Conservation (phyloP, 2,888 invertebrate genomes). For the Calliphora vomitoria region DNA sequence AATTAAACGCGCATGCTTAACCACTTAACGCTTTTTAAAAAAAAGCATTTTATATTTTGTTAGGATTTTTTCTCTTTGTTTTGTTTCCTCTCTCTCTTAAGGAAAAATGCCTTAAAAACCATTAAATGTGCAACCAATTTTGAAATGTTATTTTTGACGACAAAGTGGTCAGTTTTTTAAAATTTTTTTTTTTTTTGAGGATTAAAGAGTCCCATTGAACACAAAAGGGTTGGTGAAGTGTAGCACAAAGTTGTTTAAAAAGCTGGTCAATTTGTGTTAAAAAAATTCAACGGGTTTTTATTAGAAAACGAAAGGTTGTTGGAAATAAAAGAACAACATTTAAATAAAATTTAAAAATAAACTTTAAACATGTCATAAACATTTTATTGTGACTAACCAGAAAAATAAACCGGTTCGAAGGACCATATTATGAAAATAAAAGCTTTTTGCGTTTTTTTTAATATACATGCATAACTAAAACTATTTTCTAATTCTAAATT, state of each 20-base stretch:
- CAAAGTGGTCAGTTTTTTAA: constrained; percentile 44
- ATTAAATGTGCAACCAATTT: not conserved
- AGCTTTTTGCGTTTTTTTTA: too few relatives aligned
- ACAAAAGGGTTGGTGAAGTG: not conserved
- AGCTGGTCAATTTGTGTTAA: constrained; percentile 22
- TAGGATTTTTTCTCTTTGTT: constrained; percentile 38
- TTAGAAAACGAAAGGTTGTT: constrained; percentile 3
- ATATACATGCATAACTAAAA: too few relatives aligned
- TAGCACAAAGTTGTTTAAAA: not conserved
- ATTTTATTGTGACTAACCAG: not conserved
- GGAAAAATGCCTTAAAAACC: constrained; percentile 17
- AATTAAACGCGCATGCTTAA: constrained; percentile 70
- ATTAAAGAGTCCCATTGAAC: constrained; percentile 8
- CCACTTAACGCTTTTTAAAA: constrained; percentile 71
- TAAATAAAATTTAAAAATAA: constrained; percentile 71
- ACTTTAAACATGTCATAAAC: constrained; percentile 1
- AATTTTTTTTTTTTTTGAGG: not conserved
- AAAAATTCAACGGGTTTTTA: constrained; percentile 10
- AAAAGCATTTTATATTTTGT: not conserved
- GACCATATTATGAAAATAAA: too few relatives aligned
- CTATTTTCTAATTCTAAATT: too few relatives aligned
- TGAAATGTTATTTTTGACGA: too few relatives aligned
- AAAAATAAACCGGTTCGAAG: not conserved
- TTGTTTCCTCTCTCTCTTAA: not conserved
- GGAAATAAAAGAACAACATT: constrained; percentile 30